Conservation (phyloP, 2,888 invertebrate genomes). For the Leptinotarsa tumamoca region DNA sequence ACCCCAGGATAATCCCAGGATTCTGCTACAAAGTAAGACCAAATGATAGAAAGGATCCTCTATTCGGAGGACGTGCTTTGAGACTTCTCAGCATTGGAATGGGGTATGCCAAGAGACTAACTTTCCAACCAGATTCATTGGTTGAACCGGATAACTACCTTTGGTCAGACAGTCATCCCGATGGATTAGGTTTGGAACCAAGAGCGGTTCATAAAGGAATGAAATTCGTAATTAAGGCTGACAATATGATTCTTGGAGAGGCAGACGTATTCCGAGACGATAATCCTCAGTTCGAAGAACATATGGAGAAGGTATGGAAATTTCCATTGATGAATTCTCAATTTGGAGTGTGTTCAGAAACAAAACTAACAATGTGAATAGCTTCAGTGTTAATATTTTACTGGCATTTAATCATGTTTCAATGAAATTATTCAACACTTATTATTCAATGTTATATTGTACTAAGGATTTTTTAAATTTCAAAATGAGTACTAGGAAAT, state of each 20-base stretch:
- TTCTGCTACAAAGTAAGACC: slow-evolving; percentile 80
- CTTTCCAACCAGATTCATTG: slow-evolving; percentile 76
- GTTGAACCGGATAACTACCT: slow-evolving; percentile 76
- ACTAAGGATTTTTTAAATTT: too few species aligned
- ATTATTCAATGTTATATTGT: too few species aligned
- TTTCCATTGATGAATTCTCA: not conserved
- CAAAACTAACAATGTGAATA: too few species aligned
- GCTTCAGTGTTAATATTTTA: too few species aligned
- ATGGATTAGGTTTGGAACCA: slow-evolving; percentile 78
- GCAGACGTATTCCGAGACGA: slow-evolving; percentile 78
- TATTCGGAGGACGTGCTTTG: slow-evolving; percentile 76
- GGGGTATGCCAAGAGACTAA: slow-evolving; percentile 82
- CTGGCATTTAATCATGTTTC: too few species aligned
- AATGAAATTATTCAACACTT: too few species aligned
- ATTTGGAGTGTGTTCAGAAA: too few species aligned
- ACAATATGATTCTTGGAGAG: slow-evolving; percentile 73
- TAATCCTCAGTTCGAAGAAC: slow-evolving; percentile 76
- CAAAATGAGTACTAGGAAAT: too few species aligned
- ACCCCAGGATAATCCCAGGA: slow-evolving; percentile 78
- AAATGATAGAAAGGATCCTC: slow-evolving; percentile 73
- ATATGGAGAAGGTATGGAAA: slow-evolving; percentile 69
- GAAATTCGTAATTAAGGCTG: slow-evolving; percentile 73
- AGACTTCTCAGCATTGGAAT: slow-evolving; percentile 76
- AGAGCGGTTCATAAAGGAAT: slow-evolving; percentile 76
- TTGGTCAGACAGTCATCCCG: slow-evolving; percentile 83